Conservation (phyloP, 2,113 vertebrate species). For the Rattus norvegicus region GRCr8 NC_086037.1:36084001-36084500, state of each 20-base stretch:
- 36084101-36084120: neutral
- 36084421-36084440: neutral
- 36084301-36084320: neutral
- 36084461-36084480: neutral
- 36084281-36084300: neutral
- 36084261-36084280: neutral
- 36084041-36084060: neutral
- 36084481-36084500: neutral
- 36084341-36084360: constrained; percentile 14
- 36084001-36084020: neutral
- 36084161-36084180: neutral
- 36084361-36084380: constrained; percentile 29
- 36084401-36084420: neutral
- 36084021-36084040: neutral
- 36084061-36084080: neutral
- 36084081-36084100: neutral
- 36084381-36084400: constrained; percentile 38
- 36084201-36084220: neutral
- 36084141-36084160: neutral
- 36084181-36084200: neutral
- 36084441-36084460: neutral
- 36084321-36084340: constrained; percentile 53
- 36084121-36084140: neutral
- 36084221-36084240: neutral
- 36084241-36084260: neutral